Percentiles rank a stretch among this genome's conserved stretches.
These are phyloP conservation scores for Ceryle rudis DNA, from an alignment of 2,797 vertebrate genomes.

Conservation along the genomic window DNA sequence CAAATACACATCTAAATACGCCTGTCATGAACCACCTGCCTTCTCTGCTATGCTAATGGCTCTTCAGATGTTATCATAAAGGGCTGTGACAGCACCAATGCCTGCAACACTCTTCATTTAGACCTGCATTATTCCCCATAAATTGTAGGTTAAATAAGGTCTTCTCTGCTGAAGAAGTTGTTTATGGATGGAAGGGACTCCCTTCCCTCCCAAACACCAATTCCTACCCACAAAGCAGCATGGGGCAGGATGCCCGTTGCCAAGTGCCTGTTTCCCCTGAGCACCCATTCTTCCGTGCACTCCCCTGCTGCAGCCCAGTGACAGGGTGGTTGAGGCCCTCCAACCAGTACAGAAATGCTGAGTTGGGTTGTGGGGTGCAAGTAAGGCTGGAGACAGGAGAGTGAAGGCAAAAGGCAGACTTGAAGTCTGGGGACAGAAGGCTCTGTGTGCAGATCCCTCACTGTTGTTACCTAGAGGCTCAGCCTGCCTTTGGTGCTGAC, in stretches of 20 bases:
- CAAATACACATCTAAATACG: neutral
- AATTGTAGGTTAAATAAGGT: neutral
- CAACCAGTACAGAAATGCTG: neutral
- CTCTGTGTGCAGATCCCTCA: neutral
- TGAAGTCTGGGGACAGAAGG: neutral
- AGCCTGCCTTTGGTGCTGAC: neutral
- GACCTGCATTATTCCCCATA: neutral
- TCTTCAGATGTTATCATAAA: neutral
- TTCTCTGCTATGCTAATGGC: neutral
- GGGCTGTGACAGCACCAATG: neutral
- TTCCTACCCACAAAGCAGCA: neutral
- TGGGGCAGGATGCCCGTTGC: neutral
- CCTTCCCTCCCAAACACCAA: neutral
- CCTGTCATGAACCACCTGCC: neutral
- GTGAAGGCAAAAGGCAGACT: neutral
- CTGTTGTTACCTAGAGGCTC: neutral
- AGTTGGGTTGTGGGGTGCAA: neutral
- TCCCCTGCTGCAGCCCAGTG: fast-evolving
- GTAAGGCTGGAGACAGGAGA: neutral
- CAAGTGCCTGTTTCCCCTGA: neutral
- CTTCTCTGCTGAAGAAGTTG: neutral
- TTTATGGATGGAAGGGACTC: neutral
- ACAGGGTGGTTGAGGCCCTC: neutral
- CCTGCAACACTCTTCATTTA: neutral
- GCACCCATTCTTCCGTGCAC: fast-evolving